Evolutionary conservation across 2,888 invertebrate genomes (phyloP).

Genomic region (Napeogenes sylphis): DNA sequence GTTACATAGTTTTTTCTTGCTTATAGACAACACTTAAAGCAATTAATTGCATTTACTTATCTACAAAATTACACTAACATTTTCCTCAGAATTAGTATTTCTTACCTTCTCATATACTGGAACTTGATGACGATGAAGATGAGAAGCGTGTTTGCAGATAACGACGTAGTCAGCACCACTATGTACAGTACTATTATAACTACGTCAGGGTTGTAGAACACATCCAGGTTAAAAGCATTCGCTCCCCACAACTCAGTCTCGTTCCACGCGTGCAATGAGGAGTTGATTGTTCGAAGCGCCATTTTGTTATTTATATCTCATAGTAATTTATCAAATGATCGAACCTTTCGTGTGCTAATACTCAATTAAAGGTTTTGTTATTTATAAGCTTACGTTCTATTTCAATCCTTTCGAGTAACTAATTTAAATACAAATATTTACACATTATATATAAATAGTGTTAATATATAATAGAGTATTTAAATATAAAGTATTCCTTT

Average conservation of each 20-base stretch:
- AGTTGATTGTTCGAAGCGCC: constrained; percentile 38
- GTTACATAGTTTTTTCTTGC: no score
- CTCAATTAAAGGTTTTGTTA: no score
- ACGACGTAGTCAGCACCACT: constrained; percentile 80
- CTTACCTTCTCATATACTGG: constrained; percentile 85
- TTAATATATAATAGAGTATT: not conserved
- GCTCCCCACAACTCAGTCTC: constrained; percentile 44
- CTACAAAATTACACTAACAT: not conserved
- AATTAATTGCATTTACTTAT: not conserved
- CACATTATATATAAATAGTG: not conserved
- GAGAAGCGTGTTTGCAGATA: constrained; percentile 81
- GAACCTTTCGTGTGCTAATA: no score
- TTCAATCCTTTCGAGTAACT: no score
- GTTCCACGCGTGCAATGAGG: constrained; percentile 43
- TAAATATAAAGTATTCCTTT: not conserved
- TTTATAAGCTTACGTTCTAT: no score
- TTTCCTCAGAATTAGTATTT: constrained; percentile 21
- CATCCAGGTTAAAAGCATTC: constrained; percentile 53
- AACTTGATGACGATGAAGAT: constrained; percentile 84
- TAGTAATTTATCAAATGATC: no score
- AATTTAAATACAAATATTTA: not conserved
- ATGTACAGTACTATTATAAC: constrained; percentile 81
- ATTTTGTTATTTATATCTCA: constrained; percentile 27
- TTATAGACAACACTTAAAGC: not conserved
- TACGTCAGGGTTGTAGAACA: constrained; percentile 65